Evolutionary conservation across 2,888 invertebrate species (phyloP), one percentile per base, ranked within the genome.

Genomic region (Operophtera brumata): DNA sequence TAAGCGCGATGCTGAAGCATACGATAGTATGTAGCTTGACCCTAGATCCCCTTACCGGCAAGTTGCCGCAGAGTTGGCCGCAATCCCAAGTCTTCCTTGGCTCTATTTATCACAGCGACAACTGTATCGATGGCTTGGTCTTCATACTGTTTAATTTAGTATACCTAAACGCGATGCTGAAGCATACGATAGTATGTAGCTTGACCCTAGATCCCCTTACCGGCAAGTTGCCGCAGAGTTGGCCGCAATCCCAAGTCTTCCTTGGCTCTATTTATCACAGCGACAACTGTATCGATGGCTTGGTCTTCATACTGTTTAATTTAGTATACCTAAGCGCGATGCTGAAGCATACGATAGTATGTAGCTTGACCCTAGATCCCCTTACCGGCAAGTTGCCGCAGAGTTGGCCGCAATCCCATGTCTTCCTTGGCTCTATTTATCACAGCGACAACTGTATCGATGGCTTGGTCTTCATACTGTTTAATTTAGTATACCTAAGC

Each of bases 81-180:
- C 0, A 63, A 56, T 0, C 87, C 85, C 1, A 88, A 45, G 9
- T 71, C 70, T 32, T 80, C 77, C 11, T 78, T 82, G 0, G 84
- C 85, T 11, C 71, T 65, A 54, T 88, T 88, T 8, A 88, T 61
- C 0, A 85, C 75, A 0, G 76, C 75, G 0, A 83, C 83, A 1
- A 87, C 81, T 0, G 70, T 71, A 35, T 86, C 80, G 4, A 84
- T 71, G 0, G 88, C 87, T 36, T 68, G 67, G 4, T 86, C 85
- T 34, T 85, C 80, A 34, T 79, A 78, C 26, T n/a, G n/a, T n/a
- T n/a, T n/a, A n/a, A n/a, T n/a, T n/a, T n/a, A n/a, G n/a, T n/a
- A n/a, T n/a, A n/a, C n/a, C n/a, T n/a, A n/a, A n/a, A n/a, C n/a
- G n/a, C n/a, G n/a, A n/a, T n/a, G n/a, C n/a, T n/a, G n/a, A n/a